Conservation (phyloP, 1,140 invertebrate species). For the Drosophila truncata region DNA sequence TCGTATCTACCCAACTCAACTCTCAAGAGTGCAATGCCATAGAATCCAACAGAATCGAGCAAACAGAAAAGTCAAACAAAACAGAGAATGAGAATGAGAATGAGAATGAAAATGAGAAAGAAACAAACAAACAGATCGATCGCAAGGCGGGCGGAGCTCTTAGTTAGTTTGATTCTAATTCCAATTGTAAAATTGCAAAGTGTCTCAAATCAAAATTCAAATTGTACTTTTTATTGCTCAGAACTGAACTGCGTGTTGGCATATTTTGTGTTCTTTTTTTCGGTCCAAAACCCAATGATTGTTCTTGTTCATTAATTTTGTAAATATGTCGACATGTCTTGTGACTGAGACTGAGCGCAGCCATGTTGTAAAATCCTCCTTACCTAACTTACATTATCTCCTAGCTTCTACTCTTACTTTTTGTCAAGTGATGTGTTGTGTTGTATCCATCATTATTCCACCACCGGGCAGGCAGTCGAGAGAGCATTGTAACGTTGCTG, state of each 20-base stretch:
- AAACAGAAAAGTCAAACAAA: slow-evolving; percentile 61
- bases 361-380: slow-evolving; percentile 31
- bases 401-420: slow-evolving; percentile 41
- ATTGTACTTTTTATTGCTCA: slow-evolving; percentile 70
- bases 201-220: slow-evolving; percentile 35
- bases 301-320: slow-evolving; percentile 75
- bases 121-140: slow-evolving; percentile 48
- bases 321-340: slow-evolving; percentile 79
- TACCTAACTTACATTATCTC: slow-evolving; percentile 33
- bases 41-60: slow-evolving; percentile 54
- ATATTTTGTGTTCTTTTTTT: slow-evolving; percentile 61
- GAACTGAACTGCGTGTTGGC: slow-evolving; percentile 66
- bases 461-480: slow-evolving; percentile 53
- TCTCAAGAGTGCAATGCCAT: slow-evolving; percentile 65
- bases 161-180: slow-evolving; percentile 69
- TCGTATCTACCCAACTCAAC: slow-evolving; percentile 76
- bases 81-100: slow-evolving; percentile 15
- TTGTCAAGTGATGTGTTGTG: slow-evolving; percentile 40
- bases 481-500: slow-evolving; percentile 66
- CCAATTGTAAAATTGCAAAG: slow-evolving; percentile 19
- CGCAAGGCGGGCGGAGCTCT: slow-evolving; percentile 37
- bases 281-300: slow-evolving; percentile 53
- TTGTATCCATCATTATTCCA: slow-evolving; percentile 38
- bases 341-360: slow-evolving; percentile 63
- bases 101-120: slow-evolving; percentile 14